Evolutionary conservation across 2,888 invertebrate species (phyloP), one percentile per base, ranked within the genome.

Genomic region (Digitonthophagus gazella): DNA sequence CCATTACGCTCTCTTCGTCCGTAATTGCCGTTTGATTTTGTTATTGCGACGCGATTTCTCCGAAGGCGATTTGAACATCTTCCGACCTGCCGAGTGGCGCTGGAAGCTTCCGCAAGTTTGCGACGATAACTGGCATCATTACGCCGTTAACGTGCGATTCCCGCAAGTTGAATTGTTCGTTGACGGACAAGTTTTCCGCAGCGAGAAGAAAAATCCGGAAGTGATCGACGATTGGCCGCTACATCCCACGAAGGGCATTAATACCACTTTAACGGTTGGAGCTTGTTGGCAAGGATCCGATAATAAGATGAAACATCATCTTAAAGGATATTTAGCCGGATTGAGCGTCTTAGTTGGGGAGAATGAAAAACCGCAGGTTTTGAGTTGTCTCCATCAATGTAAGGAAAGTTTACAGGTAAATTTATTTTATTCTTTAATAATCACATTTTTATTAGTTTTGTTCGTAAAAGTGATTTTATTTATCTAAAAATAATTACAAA

Each of bases 201-300:
- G 83, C 66, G 89, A 87, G 76, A 87, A 92, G 79, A 91, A 91
- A 79, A 97, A 96, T 75, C 97, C 97, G 0, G 98, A 98, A 83
- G 95, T 99, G 64, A 96, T 99, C 80, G 98, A 99, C 81, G 99
- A 99, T 85, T 98, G 98, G 98, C 98, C 98, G 0, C 86, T 99
- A 58, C 98, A 98, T 82, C 96, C 96, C 5, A 95, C 97, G 0
- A 95, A 95, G 76, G 96, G 93, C 0, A 90, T 96, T 74, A 96
- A 96, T 81, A 98, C 98, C 5, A 96, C 96, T 3, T 85, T 98
- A 57, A 92, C 94, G 0, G 92, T 98, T 0, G 99, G 98, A 1
- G 98, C 98, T 19, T 99, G 99, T 85, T 99, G 97, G 95, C 98
- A 98, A 76, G 95, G 96, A 56, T 93, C 95, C 0, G 96, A 96